These are phyloP conservation scores for Hiodon alosoides DNA, from an alignment of 2,113 vertebrate genomes.

Conservation along the genomic window DNA sequence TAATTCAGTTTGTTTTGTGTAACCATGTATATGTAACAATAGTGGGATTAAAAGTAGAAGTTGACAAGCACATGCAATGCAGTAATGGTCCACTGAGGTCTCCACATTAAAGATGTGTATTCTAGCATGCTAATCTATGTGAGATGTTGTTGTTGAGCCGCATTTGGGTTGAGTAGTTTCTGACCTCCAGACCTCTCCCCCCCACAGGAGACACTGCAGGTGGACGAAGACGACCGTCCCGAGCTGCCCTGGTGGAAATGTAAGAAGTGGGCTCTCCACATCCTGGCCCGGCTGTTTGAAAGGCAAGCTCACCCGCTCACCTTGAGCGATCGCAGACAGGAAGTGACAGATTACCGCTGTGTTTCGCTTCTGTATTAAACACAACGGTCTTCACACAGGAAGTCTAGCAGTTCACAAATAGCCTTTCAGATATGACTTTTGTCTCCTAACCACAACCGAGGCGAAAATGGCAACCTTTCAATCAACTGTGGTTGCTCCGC, in stretches of 20 bases:
- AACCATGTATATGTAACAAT: no score
- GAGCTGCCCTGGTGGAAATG: slow-evolving; percentile 99
- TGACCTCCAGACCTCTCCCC: not conserved
- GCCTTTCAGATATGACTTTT: no score
- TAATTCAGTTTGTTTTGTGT: no score
- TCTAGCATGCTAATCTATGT: not conserved
- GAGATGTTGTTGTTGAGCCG: not conserved
- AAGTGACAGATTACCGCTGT: not conserved
- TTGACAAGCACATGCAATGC: no score
- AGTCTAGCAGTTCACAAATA: no score
- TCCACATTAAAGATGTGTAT: not conserved
- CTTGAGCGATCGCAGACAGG: not conserved
- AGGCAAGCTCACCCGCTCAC: slow-evolving; percentile 59
- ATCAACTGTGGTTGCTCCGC: no score
- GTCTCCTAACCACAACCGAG: no score
- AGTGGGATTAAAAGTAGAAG: no score
- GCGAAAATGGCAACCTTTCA: no score
- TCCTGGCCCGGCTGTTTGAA: slow-evolving; percentile 94
- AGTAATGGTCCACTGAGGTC: no score
- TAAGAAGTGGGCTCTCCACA: slow-evolving; percentile 99
- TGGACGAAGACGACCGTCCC: slow-evolving; percentile 94
- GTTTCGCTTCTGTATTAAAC: no score
- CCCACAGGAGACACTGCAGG: slow-evolving; percentile 87
- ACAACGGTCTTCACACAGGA: no score
- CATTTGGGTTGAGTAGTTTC: not conserved